Evolutionary conservation across 2,113 vertebrate genomes (phyloP), one percentile per base, ranked within the genome.

Genomic region (Panthera tigris): DNA sequence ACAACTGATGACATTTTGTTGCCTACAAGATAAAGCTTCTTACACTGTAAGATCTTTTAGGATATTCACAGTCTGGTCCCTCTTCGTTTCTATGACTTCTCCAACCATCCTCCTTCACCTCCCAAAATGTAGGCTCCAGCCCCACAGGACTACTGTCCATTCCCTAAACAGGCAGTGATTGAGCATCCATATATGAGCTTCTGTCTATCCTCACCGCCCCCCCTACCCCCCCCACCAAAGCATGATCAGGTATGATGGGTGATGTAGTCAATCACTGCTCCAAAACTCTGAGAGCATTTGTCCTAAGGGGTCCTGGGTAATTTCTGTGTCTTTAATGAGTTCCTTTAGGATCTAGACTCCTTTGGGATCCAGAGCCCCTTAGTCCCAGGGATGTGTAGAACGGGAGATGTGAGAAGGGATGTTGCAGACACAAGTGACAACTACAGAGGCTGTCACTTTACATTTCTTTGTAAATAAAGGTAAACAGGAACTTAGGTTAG

Each of bases 271-370:
- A 41, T 91, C 39, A 45, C 39, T 39, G 11, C 29, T 73, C 11
- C 19, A 66, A 31, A 11, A 61, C 27, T 84, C 33, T 82, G 48
- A 73, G 13, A 61, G 7, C 29, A 50, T 84, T 94, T 65, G 45
- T 71, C 33, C 36, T 79, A 41, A 88, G 41, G 68, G 45, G 21
- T 74, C 73, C 23, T 89, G 31, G 27, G n/a, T 74, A 86, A 89
- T 89, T 94, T 23, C n/a, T 91, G 74, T 84, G 23, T 80, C 25
- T 94, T 94, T 95, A 97, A 97, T 94, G 88, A 96, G 41, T 86
- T 94, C 79, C 45, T 95, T 36, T 48, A 86, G 95, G 93, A 94
- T 69, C 19, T 63, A 52, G 83, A 85, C 36, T 94, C 93, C 66
- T 89, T 25, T 36, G 95, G 88, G 96, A 95, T 78, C n/a, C 36